Conservation (phyloP, 1,140 invertebrate species). For the Drosophila kikkawai region DNA sequence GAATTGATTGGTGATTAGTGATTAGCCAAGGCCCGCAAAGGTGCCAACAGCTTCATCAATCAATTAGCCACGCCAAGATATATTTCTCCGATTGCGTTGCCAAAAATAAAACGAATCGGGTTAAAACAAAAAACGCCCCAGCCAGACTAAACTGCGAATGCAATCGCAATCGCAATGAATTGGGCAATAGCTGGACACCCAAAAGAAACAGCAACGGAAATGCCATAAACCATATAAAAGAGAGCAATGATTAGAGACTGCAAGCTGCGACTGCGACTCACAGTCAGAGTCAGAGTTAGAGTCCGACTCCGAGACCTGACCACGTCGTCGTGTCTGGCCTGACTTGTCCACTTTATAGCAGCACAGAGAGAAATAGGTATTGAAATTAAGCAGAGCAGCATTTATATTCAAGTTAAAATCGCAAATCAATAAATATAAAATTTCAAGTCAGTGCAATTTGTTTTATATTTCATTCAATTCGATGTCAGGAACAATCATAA, state of each 20-base stretch:
- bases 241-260: slow-evolving; percentile 62
- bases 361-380: background rate
- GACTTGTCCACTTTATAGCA: slow-evolving; percentile 34
- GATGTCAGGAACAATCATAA: background rate
- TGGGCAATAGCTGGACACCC: slow-evolving; percentile 56
- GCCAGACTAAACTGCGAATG: slow-evolving; percentile 28
- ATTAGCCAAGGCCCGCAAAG: slow-evolving; percentile 62
- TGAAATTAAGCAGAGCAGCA: background rate
- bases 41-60: slow-evolving; percentile 76
- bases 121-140: slow-evolving; percentile 23
- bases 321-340: slow-evolving; percentile 68
- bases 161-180: slow-evolving; percentile 60
- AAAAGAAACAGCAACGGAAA: slow-evolving; percentile 55
- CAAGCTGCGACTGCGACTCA: slow-evolving; percentile 24
- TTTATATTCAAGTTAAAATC: background rate
- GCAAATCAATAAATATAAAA: background rate
- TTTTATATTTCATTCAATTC: too few relatives aligned
- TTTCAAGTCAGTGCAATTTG: background rate
- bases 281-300: slow-evolving; percentile 12
- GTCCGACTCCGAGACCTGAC: slow-evolving; percentile 30
- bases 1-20: slow-evolving; percentile 74
- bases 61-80: slow-evolving; percentile 66
- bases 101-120: slow-evolving; percentile 14
- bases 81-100: slow-evolving; percentile 51
- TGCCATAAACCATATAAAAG: slow-evolving; percentile 61